phyloP scores from a whole-genome alignment of 2,113 vertebrate species.

The Leptobrachium leishanense region DNA sequence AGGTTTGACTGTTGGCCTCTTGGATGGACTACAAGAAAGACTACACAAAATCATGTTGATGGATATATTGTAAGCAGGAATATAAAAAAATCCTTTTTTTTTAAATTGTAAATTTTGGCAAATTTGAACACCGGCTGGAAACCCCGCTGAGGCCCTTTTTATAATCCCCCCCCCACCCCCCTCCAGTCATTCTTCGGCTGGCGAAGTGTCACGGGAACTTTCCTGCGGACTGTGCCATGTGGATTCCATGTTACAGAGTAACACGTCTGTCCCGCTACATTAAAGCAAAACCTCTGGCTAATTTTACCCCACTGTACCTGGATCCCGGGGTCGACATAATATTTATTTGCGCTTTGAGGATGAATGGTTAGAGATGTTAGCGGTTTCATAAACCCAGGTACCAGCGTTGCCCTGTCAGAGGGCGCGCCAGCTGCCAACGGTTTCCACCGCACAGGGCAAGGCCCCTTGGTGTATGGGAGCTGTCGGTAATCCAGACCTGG shows the following conservation, averaged over 20 bases:
- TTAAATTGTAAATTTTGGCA: too few species aligned
- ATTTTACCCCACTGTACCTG: constrained; percentile 12
- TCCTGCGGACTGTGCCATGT: background rate
- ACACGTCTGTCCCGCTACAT: constrained; percentile 3
- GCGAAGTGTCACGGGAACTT: background rate
- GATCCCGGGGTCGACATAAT: constrained; percentile 24
- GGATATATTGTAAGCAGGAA: too few species aligned
- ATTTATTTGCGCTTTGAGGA: constrained; percentile 34
- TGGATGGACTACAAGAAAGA: too few species aligned
- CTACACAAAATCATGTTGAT: too few species aligned
- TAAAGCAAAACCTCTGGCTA: constrained; percentile 32
- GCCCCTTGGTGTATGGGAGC: constrained; percentile 20
- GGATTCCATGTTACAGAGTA: background rate
- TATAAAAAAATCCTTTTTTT: too few species aligned
- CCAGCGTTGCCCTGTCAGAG: constrained; percentile 25
- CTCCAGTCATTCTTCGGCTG: background rate
- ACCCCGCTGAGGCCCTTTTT: too few species aligned
- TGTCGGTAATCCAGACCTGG: constrained; percentile 34
- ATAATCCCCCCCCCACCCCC: too few species aligned
- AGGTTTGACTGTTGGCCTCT: too few species aligned
- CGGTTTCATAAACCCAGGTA: constrained; percentile 36
- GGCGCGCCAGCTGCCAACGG: constrained; percentile 25
- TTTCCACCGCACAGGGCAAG: background rate
- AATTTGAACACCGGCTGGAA: too few species aligned
- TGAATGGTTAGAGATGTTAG: constrained; percentile 34